Conservation (phyloP, 2,797 vertebrate species). For the Heliangelus exortis region DNA sequence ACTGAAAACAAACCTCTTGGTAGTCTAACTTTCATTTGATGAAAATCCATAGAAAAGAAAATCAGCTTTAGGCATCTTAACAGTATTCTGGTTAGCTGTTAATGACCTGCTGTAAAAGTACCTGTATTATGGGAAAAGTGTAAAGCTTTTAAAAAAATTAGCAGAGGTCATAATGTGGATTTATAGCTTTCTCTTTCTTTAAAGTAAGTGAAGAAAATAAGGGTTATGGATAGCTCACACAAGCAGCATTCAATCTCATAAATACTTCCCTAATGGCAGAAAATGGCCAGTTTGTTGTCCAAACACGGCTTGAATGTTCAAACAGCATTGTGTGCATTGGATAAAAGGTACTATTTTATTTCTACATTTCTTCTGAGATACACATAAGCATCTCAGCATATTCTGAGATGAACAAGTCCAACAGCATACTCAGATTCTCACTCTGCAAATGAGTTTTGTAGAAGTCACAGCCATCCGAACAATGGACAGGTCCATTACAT, state of each 20-base stretch:
- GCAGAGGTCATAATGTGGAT: background rate
- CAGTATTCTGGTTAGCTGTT: background rate
- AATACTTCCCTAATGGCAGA: background rate
- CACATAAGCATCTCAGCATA: background rate
- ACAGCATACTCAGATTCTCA: background rate
- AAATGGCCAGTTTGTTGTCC: background rate
- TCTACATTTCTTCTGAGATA: background rate
- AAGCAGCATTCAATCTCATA: background rate
- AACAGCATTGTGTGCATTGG: background rate
- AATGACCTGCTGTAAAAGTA: background rate
- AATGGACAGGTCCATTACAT: background rate
- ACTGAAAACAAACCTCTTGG: background rate
- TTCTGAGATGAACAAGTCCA: background rate
- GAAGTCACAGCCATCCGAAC: background rate
- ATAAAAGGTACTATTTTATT: background rate
- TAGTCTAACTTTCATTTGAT: background rate
- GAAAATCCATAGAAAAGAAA: background rate
- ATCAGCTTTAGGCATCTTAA: background rate
- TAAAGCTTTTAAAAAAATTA: background rate
- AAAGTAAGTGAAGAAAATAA: background rate
- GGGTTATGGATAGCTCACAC: background rate
- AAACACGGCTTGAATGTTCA: background rate
- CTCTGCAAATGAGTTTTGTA: background rate
- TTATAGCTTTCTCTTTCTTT: background rate
- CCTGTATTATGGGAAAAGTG: background rate